Conservation (phyloP, 37 sponge, comb jelly and placozoan species). For the Axinella damicornis region DNA sequence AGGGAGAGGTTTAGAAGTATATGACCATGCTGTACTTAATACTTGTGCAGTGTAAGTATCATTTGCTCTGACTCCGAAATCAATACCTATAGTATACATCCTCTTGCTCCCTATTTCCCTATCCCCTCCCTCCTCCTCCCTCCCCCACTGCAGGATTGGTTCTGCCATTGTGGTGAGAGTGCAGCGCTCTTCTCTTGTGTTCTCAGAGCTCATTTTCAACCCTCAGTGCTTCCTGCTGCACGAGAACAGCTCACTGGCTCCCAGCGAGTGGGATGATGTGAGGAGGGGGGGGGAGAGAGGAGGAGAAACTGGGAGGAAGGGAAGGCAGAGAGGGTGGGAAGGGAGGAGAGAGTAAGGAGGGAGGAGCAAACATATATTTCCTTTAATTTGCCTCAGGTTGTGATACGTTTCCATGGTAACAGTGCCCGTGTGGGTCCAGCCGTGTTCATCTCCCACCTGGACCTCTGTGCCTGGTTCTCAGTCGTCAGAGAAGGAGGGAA, state of each 20-base stretch:
- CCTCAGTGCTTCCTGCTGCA: slow-evolving; percentile 73
- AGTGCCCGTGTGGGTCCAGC: slow-evolving; percentile 60
- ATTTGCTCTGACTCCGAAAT: no score
- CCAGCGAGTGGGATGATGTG: slow-evolving; percentile 50
- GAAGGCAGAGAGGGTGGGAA: no score
- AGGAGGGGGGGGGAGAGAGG: not conserved
- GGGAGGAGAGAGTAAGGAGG: no score
- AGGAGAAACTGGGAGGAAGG: no score
- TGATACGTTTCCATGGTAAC: slow-evolving; percentile 65
- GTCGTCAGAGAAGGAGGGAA: not conserved
- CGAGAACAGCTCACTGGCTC: slow-evolving; percentile 29
- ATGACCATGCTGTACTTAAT: no score
- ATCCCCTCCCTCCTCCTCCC: no score
- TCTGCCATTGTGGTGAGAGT: slow-evolving; percentile 76
- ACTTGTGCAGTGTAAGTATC: no score
- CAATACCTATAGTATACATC: no score
- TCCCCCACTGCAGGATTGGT: slow-evolving; percentile 54
- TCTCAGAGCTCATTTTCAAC: slow-evolving; percentile 55
- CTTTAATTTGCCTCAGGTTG: slow-evolving; percentile 31
- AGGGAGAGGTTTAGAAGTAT: no score
- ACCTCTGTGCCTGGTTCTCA: slow-evolving; percentile 71
- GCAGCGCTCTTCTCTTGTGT: slow-evolving; percentile 34
- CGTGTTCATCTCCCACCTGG: slow-evolving; percentile 48
- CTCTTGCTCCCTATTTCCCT: no score
- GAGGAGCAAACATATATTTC: no score